Base-by-base conservation (phyloP, 2,113 vertebrate species). In the Crypturellus undulatus region DNA sequence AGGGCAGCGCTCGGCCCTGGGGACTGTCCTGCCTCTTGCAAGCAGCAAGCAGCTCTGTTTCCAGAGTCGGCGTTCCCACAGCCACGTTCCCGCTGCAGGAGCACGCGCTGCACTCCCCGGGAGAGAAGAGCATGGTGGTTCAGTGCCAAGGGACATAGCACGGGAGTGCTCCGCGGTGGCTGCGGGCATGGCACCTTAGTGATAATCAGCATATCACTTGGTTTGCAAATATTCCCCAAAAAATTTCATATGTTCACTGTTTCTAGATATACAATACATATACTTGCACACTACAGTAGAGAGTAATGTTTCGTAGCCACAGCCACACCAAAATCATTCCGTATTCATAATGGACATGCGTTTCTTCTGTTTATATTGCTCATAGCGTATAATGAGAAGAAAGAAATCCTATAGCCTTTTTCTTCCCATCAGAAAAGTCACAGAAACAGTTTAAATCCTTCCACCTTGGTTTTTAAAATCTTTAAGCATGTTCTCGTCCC, bases 181-280 rank as follows among this genome's bases (percentile, higher is more conserved):
- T 64, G 30, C 0, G 1, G 45, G 26, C 19, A 21, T 43, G 11
- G 17, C 14, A 28, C 17, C 11, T 1, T n/a, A 15, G 36, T 60
- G 45, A 42, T 30, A 22, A 4, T 4, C 16, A 68, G 76, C 17
- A 8, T 49, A 76, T 1, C 5, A 52, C 4, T n/a, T 34, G 15
- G 65, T 79, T 12, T 38, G 43, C 19, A 82, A 92, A 65, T 42
- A 89, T 38, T 54, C 11, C 11, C 8, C 21, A 49, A 49, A 22
- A 21, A 43, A 43, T 15, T 63, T 77, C 2, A 11, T 34, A 4
- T 60, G 7, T 34, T 13, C 38, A 19, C 7, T 45, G 4, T 19
- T 65, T 28, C 7, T 54, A 14, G 19, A 38, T 28, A 52, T 25
- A 36, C 52, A 25, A 9, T 40, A 6, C 10, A 26, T 17, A 4